Conservation (phyloP, 2,797 vertebrate genomes). For the Trichosurus vulpecula region DNA sequence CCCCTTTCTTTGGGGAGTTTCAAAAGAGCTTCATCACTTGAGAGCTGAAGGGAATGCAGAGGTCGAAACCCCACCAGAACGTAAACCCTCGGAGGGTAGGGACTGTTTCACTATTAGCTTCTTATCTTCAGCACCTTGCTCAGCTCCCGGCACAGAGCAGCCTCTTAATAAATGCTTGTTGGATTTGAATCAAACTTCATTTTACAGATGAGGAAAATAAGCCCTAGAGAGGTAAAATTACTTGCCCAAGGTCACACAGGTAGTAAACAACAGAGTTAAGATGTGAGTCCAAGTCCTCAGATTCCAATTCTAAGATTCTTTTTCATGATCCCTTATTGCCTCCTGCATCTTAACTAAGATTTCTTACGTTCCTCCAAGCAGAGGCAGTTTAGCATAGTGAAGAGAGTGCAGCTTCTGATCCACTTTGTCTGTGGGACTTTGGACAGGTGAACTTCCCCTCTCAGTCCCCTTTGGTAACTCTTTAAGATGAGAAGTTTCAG, state of each 20-base stretch:
- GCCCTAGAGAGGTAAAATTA: neutral
- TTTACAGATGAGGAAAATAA: neutral
- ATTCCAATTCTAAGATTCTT: neutral
- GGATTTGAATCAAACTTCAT: neutral
- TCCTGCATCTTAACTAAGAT: too few species aligned
- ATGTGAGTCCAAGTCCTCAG: neutral
- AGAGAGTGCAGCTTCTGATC: neutral
- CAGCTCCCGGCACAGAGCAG: neutral
- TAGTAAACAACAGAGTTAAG: neutral
- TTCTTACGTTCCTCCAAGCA: too few species aligned
- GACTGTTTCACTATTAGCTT: neutral
- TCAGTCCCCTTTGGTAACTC: neutral
- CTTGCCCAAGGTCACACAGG: too few species aligned
- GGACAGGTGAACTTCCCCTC: neutral
- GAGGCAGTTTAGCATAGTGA: neutral
- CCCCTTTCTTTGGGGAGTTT: neutral
- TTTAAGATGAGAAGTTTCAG: neutral
- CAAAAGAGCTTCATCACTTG: neutral
- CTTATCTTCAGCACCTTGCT: neutral
- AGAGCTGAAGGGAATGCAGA: too few species aligned
- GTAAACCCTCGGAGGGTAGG: neutral
- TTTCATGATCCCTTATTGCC: neutral
- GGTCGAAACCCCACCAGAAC: too few species aligned
- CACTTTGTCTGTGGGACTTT: neutral
- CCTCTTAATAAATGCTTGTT: neutral